Conservation (phyloP, 1,140 invertebrate species). For the Drosophila baimaii region DNA sequence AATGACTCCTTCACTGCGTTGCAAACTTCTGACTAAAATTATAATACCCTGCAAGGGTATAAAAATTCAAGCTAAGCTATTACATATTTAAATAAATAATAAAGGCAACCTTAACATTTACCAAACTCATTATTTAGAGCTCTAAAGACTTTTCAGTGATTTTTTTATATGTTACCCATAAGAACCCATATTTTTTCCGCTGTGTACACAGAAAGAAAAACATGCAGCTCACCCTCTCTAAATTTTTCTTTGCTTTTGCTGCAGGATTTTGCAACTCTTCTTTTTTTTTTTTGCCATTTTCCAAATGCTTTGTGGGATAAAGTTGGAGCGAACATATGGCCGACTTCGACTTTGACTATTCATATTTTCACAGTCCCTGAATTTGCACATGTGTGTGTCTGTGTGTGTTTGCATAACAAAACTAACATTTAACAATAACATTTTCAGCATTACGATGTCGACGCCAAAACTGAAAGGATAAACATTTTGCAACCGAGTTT, state of each 20-base stretch:
- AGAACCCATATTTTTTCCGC: neutral
- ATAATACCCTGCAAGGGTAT: too few species aligned
- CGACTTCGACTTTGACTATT: slow-evolving; percentile 76
- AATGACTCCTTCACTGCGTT: too few species aligned
- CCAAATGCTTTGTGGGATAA: slow-evolving; percentile 72
- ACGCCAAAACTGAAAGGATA: slow-evolving; percentile 73
- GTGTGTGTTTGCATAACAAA: slow-evolving; percentile 76
- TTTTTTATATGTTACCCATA: neutral
- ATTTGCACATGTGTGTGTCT: slow-evolving; percentile 37
- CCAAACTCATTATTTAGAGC: too few species aligned
- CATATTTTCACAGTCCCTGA: slow-evolving; percentile 64
- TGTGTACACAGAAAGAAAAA: slow-evolving; percentile 24
- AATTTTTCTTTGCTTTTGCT: neutral
- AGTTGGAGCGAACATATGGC: slow-evolving; percentile 76
- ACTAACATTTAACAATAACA: slow-evolving; percentile 82
- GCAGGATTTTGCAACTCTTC: slow-evolving; percentile 22
- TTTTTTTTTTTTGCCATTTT: slow-evolving; percentile 24
- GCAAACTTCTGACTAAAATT: too few species aligned
- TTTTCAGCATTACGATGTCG: slow-evolving; percentile 74
- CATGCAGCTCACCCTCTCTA: slow-evolving; percentile 2
- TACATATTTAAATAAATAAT: too few species aligned
- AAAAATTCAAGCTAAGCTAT: too few species aligned
- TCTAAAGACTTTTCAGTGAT: too few species aligned
- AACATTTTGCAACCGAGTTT: slow-evolving; percentile 58
- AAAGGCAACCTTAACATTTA: too few species aligned